Percentiles rank a stretch among this genome's conserved stretches.
phyloP scores from a whole-genome alignment of 1,140 invertebrate genomes.

The Leptinotarsa defecta region DNA sequence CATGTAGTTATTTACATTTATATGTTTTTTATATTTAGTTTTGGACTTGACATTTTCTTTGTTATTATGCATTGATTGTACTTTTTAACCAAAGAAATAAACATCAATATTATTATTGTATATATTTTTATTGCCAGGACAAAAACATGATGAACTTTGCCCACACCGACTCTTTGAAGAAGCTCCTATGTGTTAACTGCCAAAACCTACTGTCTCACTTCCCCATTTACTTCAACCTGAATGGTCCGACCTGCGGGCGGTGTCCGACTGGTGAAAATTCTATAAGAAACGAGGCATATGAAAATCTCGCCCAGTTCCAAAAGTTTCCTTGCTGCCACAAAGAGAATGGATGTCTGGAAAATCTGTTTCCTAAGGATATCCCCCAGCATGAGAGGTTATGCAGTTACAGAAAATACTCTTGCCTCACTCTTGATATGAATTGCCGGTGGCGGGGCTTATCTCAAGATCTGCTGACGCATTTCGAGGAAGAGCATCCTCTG shows the following conservation, averaged over 20 bases:
- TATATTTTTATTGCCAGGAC: too few relatives aligned
- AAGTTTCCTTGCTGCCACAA: slow-evolving; percentile 36
- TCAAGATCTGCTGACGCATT: slow-evolving; percentile 30
- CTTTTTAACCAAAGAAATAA: too few relatives aligned
- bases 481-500: slow-evolving; percentile 28
- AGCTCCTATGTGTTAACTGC: slow-evolving; percentile 25
- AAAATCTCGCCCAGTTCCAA: slow-evolving; percentile 26
- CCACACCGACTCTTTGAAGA: neutral
- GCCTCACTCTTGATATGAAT: slow-evolving; percentile 11
- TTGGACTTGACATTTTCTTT: too few relatives aligned
- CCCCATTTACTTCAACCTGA: slow-evolving; percentile 25
- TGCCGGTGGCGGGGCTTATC: slow-evolving; percentile 27
- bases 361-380: slow-evolving; percentile 26
- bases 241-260: slow-evolving; percentile 30
- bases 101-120: too few relatives aligned
- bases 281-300: slow-evolving; percentile 28
- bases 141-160: slow-evolving; percentile 12
- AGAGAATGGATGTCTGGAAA: slow-evolving; percentile 29
- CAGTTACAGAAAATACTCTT: slow-evolving; percentile 25
- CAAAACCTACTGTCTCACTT: slow-evolving; percentile 34
- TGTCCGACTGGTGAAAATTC: slow-evolving; percentile 22
- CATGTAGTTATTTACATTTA: too few relatives aligned
- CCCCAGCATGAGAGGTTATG: slow-evolving; percentile 33
- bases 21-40: too few relatives aligned
- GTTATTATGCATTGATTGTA: too few relatives aligned